phyloP scores from a whole-genome alignment of 1,140 invertebrate genomes.

The Bombus affinis region DNA sequence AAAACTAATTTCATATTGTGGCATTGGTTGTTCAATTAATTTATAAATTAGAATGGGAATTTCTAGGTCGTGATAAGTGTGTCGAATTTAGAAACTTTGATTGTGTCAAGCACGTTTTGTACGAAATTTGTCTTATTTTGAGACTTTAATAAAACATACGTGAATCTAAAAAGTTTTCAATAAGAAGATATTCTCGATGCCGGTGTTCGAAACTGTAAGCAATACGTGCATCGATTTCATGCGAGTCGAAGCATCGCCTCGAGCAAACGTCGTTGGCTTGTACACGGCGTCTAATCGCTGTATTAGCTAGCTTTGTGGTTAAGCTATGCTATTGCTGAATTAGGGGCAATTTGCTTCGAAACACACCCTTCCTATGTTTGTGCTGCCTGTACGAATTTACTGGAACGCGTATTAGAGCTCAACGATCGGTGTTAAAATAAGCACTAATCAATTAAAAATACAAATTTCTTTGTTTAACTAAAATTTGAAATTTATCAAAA shows the following conservation, averaged over 20 bases:
- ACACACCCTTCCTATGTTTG: constrained; percentile 59
- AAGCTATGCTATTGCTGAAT: constrained; percentile 77
- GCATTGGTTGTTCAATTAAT: not conserved
- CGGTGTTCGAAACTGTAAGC: constrained; percentile 51
- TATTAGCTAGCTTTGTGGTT: constrained; percentile 77
- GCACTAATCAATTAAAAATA: not conserved
- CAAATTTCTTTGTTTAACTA: not conserved
- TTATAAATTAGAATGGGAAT: not conserved
- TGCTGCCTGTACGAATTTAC: constrained; percentile 46
- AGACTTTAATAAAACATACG: not conserved
- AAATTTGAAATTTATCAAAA: not conserved
- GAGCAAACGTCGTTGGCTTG: constrained; percentile 69
- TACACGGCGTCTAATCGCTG: constrained; percentile 73
- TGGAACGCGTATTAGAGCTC: not conserved
- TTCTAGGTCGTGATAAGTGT: not conserved
- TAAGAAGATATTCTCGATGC: constrained; percentile 23
- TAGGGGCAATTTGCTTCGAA: constrained; percentile 72
- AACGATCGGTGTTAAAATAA: not conserved
- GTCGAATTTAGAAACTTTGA: not conserved
- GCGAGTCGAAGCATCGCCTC: constrained; percentile 61
- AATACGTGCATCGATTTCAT: constrained; percentile 70
- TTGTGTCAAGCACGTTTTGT: not conserved
- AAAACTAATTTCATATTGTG: not conserved
- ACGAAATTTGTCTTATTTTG: not conserved
- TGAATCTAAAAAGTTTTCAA: not conserved